These are phyloP conservation scores for Tapirus indicus DNA, from an alignment of 2,797 vertebrate species.

Conservation along the genomic window DNA sequence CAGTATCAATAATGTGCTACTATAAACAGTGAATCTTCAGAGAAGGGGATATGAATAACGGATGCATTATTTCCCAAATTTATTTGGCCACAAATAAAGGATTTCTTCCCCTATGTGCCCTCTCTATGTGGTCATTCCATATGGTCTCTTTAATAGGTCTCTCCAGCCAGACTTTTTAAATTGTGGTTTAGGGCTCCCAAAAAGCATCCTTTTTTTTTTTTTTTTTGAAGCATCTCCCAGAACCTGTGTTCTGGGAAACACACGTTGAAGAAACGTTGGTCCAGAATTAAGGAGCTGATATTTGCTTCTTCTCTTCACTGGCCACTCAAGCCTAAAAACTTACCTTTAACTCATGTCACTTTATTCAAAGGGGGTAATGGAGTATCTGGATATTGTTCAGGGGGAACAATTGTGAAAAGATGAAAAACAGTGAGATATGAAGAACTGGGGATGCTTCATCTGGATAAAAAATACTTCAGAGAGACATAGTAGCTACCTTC, in stretches of 20 bases:
- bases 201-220: background rate
- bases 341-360: background rate
- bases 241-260: background rate
- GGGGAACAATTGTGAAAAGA: background rate
- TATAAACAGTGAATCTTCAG: background rate
- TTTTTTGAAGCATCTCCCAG: background rate
- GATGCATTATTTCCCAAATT: background rate
- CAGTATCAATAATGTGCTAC: background rate
- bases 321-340: background rate
- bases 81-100: background rate
- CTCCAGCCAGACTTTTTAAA: background rate
- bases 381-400: background rate
- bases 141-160: too few species aligned
- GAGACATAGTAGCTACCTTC: background rate
- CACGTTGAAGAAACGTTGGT: background rate
- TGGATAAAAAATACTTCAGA: background rate
- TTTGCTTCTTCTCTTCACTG: background rate
- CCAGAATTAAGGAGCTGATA: background rate
- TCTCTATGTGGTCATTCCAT: background rate
- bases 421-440: background rate
- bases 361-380: background rate
- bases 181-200: background rate
- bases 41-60: background rate
- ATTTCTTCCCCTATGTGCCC: background rate
- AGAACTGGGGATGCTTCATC: background rate